Conservation (phyloP, 2,797 vertebrate genomes). For the Pangasius djambal region DNA sequence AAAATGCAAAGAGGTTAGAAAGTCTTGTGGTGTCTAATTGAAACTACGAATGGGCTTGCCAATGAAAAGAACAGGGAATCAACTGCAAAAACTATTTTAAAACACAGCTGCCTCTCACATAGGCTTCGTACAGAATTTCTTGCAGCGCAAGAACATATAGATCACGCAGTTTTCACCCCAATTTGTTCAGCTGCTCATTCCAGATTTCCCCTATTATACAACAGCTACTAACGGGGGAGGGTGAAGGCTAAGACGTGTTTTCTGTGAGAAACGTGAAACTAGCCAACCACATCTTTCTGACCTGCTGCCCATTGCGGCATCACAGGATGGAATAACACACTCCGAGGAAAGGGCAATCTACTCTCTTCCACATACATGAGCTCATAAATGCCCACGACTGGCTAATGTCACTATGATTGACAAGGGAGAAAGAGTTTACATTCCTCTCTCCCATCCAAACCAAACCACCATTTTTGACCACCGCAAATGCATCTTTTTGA, state of each 20-base stretch:
- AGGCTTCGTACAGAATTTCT: neutral
- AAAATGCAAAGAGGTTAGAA: neutral
- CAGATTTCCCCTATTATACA: neutral
- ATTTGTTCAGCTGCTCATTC: neutral
- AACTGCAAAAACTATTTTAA: constrained; percentile 27
- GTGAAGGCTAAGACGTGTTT: neutral
- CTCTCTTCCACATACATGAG: neutral
- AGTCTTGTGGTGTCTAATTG: constrained; percentile 1
- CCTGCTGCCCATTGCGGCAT: neutral
- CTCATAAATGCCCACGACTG: neutral
- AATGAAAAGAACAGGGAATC: neutral
- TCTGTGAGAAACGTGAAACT: neutral
- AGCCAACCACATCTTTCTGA: neutral
- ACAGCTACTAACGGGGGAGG: neutral
- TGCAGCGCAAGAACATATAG: neutral
- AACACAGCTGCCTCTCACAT: constrained; percentile 6
- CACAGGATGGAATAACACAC: neutral
- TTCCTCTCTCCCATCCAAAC: neutral
- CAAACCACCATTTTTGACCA: neutral
- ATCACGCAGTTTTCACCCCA: neutral
- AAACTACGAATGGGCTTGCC: neutral
- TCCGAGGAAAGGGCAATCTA: neutral
- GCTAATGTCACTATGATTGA: neutral
- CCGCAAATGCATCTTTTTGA: neutral
- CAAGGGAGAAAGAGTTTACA: neutral